A percentile compares a stretch with the other conserved stretches of the same genome.
Evolutionary conservation across 2,797 vertebrate genomes (phyloP).

Genomic region (Micropoecilia bifurca): DNA sequence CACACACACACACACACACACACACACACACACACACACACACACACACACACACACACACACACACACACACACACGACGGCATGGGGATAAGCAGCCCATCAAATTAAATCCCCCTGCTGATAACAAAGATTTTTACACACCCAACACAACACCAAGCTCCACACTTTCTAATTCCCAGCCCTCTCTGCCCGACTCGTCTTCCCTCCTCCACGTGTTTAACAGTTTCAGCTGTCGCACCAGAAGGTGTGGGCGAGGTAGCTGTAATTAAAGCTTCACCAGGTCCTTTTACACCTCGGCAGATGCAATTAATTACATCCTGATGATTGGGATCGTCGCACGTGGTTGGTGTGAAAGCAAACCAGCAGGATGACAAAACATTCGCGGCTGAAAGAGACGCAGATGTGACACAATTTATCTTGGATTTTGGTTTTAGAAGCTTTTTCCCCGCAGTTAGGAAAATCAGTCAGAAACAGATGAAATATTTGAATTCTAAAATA

Average conservation of each 20-base stretch:
- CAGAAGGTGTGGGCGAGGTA: conserved; percentile 61
- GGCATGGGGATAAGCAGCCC: conserved; percentile 50
- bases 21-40: too few species aligned
- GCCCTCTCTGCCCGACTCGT: conserved; percentile 24
- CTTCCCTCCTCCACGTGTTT: conserved; percentile 31
- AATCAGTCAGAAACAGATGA: not conserved
- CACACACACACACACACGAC: conserved; percentile 1
- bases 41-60: too few species aligned
- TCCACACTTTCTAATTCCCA: conserved; percentile 40
- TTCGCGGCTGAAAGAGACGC: not conserved
- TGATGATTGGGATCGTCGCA: conserved; percentile 42
- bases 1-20: too few species aligned
- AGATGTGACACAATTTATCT: not conserved
- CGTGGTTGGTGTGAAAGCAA: conserved; percentile 19
- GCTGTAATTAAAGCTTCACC: conserved; percentile 76
- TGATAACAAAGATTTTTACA: conserved; percentile 59
- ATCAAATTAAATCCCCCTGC: conserved; percentile 56
- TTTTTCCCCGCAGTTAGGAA: not conserved
- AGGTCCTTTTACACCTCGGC: conserved; percentile 68
- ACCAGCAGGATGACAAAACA: not conserved
- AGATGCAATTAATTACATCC: conserved; percentile 78
- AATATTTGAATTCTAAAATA: conserved; percentile 1
- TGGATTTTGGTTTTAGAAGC: conserved; percentile 6
- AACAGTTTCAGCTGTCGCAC: conserved; percentile 65
- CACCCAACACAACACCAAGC: conserved; percentile 39